phyloP scores from a whole-genome alignment of 2,888 invertebrate species.

The Drosophila limbata region DNA sequence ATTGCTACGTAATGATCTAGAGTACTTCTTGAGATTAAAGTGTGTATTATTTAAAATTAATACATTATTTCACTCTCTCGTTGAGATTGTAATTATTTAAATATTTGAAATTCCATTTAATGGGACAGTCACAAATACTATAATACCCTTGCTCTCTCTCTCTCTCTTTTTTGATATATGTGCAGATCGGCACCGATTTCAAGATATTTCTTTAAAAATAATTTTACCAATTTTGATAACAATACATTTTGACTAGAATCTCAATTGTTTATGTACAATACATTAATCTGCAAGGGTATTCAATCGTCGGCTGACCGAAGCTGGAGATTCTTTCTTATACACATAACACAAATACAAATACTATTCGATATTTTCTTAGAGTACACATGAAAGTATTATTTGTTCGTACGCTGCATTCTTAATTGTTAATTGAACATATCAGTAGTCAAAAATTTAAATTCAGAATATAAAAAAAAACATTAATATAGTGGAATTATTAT shows the following conservation, averaged over 20 bases:
- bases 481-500: neutral
- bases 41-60: slow-evolving; percentile 2
- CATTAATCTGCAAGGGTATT: slow-evolving; percentile 20
- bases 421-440: neutral
- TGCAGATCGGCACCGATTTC: neutral
- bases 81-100: slow-evolving; percentile 12
- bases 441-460: neutral
- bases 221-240: neutral
- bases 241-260: neutral
- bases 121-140: slow-evolving; percentile 50
- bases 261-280: neutral
- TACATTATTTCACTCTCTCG: slow-evolving; percentile 17
- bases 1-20: neutral
- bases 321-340: slow-evolving; percentile 3
- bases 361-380: slow-evolving; percentile 13
- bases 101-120: slow-evolving; percentile 41
- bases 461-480: neutral
- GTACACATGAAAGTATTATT: slow-evolving; percentile 8
- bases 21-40: neutral
- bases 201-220: neutral
- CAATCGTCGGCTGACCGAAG: slow-evolving; percentile 18
- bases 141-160: slow-evolving; percentile 9
- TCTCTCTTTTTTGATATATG: neutral
- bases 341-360: slow-evolving; percentile 2
- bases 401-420: slow-evolving; percentile 6